Percentiles rank a stretch among this genome's conserved stretches.
phyloP scores from a whole-genome alignment of 1,140 invertebrate species.

The Brachionus manjavacas region DNA sequence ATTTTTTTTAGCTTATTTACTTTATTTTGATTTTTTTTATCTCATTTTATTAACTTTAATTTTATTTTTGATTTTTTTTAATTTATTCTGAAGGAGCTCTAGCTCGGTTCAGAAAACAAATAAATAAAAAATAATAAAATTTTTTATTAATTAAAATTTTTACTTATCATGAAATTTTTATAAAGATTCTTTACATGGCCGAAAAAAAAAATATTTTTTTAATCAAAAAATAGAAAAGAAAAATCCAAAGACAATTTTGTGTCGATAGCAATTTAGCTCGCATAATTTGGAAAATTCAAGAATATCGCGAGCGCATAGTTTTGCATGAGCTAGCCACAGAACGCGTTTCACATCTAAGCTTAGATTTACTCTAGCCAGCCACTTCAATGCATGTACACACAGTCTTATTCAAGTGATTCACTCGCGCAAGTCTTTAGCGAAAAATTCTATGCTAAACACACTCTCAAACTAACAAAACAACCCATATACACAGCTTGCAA shows the following conservation, averaged over 20 bases:
- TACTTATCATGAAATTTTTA: too few species aligned
- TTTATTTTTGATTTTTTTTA: too few species aligned
- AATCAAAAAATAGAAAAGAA: too few species aligned
- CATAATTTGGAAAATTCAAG: constrained; percentile 37
- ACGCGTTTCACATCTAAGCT: constrained; percentile 13
- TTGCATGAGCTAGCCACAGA: neutral
- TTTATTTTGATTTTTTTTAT: too few species aligned
- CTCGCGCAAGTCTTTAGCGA: neutral
- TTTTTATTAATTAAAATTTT: too few species aligned
- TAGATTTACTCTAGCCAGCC: neutral
- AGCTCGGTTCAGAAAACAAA: too few species aligned
- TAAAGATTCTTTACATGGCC: too few species aligned
- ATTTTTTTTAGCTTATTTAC: too few species aligned
- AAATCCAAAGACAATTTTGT: neutral
- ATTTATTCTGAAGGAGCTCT: too few species aligned
- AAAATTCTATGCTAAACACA: neutral
- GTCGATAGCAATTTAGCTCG: neutral
- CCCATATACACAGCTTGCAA: neutral
- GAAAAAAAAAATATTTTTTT: too few species aligned
- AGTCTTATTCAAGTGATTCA: neutral
- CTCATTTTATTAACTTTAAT: too few species aligned
- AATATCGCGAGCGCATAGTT: neutral
- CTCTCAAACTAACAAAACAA: neutral
- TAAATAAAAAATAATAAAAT: too few species aligned
- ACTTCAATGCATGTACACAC: neutral